A percentile compares a stretch with the other conserved stretches of the same genome.
phyloP scores from a whole-genome alignment of 2,797 vertebrate genomes.

The Ptychadena robeensis region DNA sequence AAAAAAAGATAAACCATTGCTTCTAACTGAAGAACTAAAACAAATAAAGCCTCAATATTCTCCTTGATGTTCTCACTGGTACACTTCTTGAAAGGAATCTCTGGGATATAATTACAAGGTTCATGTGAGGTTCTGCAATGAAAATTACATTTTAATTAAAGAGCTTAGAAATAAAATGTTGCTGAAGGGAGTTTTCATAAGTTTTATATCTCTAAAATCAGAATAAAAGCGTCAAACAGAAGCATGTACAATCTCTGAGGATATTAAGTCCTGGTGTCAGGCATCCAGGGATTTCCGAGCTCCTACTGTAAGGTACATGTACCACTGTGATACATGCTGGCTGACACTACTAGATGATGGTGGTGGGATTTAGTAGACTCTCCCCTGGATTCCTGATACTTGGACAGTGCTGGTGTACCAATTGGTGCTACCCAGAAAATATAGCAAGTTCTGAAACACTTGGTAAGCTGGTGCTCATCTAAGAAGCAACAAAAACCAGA shows the following conservation, averaged over 20 bases:
- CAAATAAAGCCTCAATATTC: background rate
- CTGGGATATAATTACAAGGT: slow-evolving; percentile 14
- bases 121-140: slow-evolving; percentile 11
- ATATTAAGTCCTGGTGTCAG: background rate
- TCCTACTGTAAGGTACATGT: too few species aligned
- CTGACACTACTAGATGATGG: too few species aligned
- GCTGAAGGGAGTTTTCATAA: slow-evolving; percentile 11
- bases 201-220: slow-evolving; percentile 3
- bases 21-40: background rate
- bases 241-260: background rate
- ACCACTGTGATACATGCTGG: too few species aligned
- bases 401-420: too few species aligned
- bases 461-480: background rate
- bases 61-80: background rate
- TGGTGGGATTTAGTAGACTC: background rate
- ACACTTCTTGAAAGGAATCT: background rate
- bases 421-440: background rate
- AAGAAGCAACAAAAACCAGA: too few species aligned
- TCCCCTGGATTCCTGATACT: background rate
- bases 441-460: background rate
- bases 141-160: slow-evolving; percentile 13
- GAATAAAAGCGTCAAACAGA: background rate
- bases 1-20: background rate
- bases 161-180: background rate
- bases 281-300: background rate